Conservation (phyloP, 30 jellyfish, hydroid and myxozoan genomes). For the Hydractinia echinata region DNA sequence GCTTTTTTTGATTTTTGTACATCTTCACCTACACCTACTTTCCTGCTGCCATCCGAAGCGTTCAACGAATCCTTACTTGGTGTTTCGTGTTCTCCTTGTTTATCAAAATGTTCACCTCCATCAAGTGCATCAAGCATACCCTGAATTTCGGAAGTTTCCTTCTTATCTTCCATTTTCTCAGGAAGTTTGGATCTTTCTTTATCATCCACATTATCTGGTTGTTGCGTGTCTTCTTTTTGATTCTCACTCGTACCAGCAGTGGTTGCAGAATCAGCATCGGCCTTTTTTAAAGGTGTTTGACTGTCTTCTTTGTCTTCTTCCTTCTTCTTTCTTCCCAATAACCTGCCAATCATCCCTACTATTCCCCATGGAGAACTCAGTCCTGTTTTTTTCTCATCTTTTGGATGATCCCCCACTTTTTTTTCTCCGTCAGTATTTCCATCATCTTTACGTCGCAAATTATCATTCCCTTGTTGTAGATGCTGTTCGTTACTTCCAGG, state of each 20-base stretch:
- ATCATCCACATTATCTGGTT: background rate
- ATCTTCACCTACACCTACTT: too few relatives aligned
- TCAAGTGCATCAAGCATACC: too few relatives aligned
- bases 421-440: background rate
- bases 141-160: too few relatives aligned
- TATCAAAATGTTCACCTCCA: too few relatives aligned
- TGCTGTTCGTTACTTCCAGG: too few relatives aligned
- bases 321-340: background rate
- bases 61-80: too few relatives aligned
- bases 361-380: constrained; percentile 14
- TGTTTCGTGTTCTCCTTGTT: too few relatives aligned
- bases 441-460: background rate
- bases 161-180: too few relatives aligned
- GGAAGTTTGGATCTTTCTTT: background rate
- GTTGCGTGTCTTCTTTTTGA: background rate
- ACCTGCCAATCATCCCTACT: background rate
- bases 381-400: background rate
- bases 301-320: background rate
- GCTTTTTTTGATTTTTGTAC: too few relatives aligned
- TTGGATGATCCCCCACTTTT: background rate
- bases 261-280: background rate
- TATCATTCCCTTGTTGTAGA: too few relatives aligned
- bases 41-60: too few relatives aligned
- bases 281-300: background rate
- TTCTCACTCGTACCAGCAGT: background rate